Base-by-base conservation (phyloP, 92 coral and sea anemone genomes). In the Chrysogorgia sp. region DNA sequence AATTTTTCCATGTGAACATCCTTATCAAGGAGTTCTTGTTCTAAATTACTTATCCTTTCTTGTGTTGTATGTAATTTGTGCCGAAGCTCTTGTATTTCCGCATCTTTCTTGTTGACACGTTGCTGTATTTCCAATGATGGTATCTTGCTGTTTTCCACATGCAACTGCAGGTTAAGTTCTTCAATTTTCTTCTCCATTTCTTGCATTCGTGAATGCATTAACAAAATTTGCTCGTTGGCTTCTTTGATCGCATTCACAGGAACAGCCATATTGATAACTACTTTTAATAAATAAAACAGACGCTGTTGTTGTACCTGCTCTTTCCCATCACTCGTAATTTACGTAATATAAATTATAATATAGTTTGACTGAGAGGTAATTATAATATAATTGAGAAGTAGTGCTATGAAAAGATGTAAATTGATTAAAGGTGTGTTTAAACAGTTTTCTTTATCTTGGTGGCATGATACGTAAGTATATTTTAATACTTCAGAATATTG, bases 161-260 rank as follows among this genome's bases (percentile, higher is more conserved):
- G 92, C 10, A 88, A 77, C 88, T 90, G 71, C 91, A 9, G 90
- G 89, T 72, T 53, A 14, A 96, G 62, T 58, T 89, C 96, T 50
- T 88, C 85, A 12, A 89, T 91, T 79, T 85, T 86, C 40, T 86
- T 90, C 75, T 96, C 99, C 32, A 96, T 81, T 40, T 89, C 94
- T 10, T 89, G 75, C 45, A 88, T 85, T 23, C 92, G 86, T 57
- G 66, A 80, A 58, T 89, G 83, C 69, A 96, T 76, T 0, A 91
- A 90, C 80, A 85, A 85, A 72, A 96, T 96, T 81, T 96, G 99
- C 19, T 82, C 84, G 81, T 96, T 96, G 17, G 99, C 97, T 67
- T 96, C 99, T 52, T 87, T 89, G 68, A 96, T 96, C 10, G 96
- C 96, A n/a, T 88, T 94, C 13, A 88, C 81, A 0, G 96, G 81